Conservation (phyloP, 2,113 vertebrate genomes). For the Calidris pugnax region DNA sequence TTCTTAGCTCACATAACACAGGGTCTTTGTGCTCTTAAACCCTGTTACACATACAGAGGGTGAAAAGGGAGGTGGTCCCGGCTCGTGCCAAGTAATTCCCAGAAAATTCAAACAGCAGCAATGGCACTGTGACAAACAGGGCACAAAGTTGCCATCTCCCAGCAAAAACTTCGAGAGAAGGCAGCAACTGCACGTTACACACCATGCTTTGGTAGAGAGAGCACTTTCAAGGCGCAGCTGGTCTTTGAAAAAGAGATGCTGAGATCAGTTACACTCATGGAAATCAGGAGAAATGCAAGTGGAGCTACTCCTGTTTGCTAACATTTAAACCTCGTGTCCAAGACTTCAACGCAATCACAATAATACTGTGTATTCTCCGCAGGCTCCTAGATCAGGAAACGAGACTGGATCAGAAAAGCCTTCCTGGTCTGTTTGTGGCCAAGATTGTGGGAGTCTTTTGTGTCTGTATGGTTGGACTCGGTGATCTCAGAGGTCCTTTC, state of each 20-base stretch:
- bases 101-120: background rate
- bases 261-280: background rate
- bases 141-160: background rate
- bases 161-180: background rate
- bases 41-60: background rate
- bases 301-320: background rate
- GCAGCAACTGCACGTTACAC: background rate
- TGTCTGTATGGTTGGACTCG: too few relatives aligned
- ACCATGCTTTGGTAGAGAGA: background rate
- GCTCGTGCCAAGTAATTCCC: background rate
- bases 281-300: background rate
- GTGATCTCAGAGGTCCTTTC: too few relatives aligned
- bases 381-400: background rate
- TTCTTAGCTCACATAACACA: background rate
- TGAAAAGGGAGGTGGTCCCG: background rate
- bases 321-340: background rate
- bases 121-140: background rate
- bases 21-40: background rate
- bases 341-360: background rate
- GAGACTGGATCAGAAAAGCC: background rate
- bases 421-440: background rate
- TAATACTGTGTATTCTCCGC: accelerated
- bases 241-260: background rate
- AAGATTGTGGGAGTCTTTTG: too few relatives aligned
- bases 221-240: background rate